phyloP scores from a whole-genome alignment of 2,113 vertebrate genomes.

The Eclectus roratus region DNA sequence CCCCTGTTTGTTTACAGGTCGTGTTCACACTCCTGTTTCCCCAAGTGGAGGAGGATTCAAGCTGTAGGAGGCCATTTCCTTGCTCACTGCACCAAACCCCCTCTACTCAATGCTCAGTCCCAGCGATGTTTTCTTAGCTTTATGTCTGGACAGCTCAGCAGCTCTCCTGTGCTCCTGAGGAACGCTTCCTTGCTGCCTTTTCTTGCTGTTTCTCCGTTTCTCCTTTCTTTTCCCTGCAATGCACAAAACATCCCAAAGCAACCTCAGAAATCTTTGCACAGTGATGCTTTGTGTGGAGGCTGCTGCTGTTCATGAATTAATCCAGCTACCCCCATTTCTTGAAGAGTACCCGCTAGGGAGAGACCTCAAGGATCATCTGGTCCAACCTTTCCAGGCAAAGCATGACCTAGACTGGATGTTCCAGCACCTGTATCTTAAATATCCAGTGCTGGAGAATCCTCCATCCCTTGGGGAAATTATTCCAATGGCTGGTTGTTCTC shows the following conservation, averaged over 20 bases:
- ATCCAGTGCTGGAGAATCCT: not conserved
- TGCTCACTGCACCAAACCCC: fast-evolving
- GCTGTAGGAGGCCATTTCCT: not conserved
- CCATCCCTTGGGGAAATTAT: not conserved
- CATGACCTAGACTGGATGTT: not conserved
- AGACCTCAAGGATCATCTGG: not conserved
- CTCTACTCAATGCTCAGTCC: not conserved
- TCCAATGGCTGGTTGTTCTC: not conserved
- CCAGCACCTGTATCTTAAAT: not conserved
- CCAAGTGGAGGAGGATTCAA: not conserved
- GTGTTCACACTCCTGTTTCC: not conserved
- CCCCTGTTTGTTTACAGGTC: not conserved
- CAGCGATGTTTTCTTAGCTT: not conserved
- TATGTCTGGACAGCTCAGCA: not conserved
- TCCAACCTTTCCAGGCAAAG: not conserved
- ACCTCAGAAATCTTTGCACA: not conserved
- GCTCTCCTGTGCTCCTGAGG: not conserved
- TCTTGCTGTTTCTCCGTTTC: not conserved
- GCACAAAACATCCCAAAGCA: not conserved
- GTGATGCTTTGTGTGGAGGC: not conserved
- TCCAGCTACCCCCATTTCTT: fast-evolving
- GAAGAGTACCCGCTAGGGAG: not conserved
- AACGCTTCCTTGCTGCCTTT: not conserved
- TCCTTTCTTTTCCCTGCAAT: no score
- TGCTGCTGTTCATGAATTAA: not conserved